A percentile compares a stretch with the other conserved stretches of the same genome.
phyloP scores from a whole-genome alignment of 2,888 invertebrate genomes.

The Hipparchia sbordonii region DNA sequence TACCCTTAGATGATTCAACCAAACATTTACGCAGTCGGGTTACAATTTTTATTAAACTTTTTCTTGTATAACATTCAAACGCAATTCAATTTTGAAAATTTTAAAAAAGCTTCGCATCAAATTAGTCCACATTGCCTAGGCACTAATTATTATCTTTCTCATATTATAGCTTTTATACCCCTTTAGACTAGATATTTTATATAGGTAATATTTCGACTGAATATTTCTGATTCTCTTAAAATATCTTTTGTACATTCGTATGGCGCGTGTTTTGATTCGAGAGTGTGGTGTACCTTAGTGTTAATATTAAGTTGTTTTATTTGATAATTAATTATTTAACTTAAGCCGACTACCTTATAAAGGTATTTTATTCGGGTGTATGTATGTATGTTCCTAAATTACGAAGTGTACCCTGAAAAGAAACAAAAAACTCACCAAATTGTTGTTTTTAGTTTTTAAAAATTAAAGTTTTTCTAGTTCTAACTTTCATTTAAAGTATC shows the following conservation, averaged over 20 bases:
- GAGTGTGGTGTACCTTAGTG: conserved; percentile 44
- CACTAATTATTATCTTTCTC: conserved; percentile 54
- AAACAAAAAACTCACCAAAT: conserved; percentile 69
- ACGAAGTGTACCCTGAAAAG: conserved; percentile 59
- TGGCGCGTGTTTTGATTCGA: conserved; percentile 48
- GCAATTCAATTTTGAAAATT: background rate
- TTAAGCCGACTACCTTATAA: conserved; percentile 59
- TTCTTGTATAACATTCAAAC: background rate
- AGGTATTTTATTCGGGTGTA: conserved; percentile 55
- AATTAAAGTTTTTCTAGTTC: conserved; percentile 58
- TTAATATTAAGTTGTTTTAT: conserved; percentile 39
- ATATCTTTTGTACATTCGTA: conserved; percentile 65
- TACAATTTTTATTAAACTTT: too few species aligned
- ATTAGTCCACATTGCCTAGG: conserved; percentile 48
- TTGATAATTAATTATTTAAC: conserved; percentile 46
- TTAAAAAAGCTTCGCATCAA: background rate
- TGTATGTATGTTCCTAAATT: conserved; percentile 74
- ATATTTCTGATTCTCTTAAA: conserved; percentile 51
- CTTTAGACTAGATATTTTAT: conserved; percentile 56
- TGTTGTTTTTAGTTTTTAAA: conserved; percentile 60
- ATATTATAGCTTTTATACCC: conserved; percentile 77
- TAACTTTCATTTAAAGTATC: conserved; percentile 68
- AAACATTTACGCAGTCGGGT: too few species aligned
- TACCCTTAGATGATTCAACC: too few species aligned
- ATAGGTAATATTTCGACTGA: conserved; percentile 66